Conservation (phyloP, 2,113 vertebrate genomes). For the Rostratula benghalensis region DNA sequence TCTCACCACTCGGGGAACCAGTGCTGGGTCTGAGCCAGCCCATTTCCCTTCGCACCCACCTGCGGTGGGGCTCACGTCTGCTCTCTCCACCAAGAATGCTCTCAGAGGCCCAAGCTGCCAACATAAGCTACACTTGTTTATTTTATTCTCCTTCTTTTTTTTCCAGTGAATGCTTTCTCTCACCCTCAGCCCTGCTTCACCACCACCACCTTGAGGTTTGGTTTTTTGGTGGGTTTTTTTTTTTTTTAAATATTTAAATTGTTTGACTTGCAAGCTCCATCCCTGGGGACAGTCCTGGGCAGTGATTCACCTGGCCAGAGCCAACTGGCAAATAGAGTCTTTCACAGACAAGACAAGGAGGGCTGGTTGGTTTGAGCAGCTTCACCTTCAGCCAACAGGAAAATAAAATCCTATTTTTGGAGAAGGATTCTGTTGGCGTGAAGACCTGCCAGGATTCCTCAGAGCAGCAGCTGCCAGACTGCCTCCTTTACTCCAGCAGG, state of each 20-base stretch:
- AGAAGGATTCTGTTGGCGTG: conserved; percentile 62
- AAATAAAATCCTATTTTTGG: conserved; percentile 79
- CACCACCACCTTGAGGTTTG: neutral
- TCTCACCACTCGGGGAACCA: accelerated
- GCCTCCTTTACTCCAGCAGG: conserved; percentile 56
- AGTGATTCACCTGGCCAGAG: conserved; percentile 46
- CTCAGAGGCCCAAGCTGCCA: neutral
- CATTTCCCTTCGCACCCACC: neutral
- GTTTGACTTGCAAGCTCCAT: conserved; percentile 48
- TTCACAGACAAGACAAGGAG: conserved; percentile 70
- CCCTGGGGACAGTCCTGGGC: conserved; percentile 40
- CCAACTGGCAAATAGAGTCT: conserved; percentile 63
- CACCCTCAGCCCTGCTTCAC: neutral
- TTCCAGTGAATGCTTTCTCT: conserved; percentile 36
- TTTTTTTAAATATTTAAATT: conserved; percentile 16
- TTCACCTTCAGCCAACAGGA: conserved; percentile 72
- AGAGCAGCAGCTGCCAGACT: conserved; percentile 65
- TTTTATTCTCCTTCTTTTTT: conserved; percentile 33
- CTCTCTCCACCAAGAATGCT: neutral
- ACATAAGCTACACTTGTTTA: conserved; percentile 52
- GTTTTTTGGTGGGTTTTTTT: neutral
- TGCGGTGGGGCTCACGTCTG: neutral
- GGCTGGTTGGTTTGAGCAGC: conserved; percentile 54
- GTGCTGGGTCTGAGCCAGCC: neutral
- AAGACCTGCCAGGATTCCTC: conserved; percentile 59